A percentile compares a stretch with the other conserved stretches of the same genome.
Evolutionary conservation across 2,888 invertebrate genomes (phyloP).

Genomic region (Heliconius sara): DNA sequence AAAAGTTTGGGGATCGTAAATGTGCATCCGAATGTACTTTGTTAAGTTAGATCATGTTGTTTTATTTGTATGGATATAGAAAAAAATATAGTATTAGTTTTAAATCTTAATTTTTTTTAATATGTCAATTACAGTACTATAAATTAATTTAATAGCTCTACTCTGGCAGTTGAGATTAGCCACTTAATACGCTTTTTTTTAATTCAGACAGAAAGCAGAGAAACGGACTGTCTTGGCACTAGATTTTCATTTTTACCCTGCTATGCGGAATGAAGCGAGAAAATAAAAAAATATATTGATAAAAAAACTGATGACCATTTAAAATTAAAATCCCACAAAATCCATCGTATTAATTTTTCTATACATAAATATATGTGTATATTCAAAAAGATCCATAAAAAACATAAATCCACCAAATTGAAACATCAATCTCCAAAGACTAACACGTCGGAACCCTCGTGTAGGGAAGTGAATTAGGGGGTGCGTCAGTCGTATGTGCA

Average conservation of each 20-base stretch:
- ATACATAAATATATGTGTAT: neutral
- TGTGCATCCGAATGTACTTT: slow-evolving; percentile 16
- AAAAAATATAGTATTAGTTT: neutral
- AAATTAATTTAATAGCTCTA: too few species aligned
- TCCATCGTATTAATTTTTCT: neutral
- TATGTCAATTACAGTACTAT: too few species aligned
- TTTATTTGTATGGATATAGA: neutral
- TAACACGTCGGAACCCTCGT: slow-evolving; percentile 37
- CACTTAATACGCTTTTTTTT: too few species aligned
- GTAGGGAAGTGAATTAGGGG: slow-evolving; percentile 58
- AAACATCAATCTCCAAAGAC: slow-evolving; percentile 41
- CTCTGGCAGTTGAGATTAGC: too few species aligned
- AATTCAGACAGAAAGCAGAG: too few species aligned
- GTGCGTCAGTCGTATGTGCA: slow-evolving; percentile 58
- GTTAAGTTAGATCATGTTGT: slow-evolving; percentile 3
- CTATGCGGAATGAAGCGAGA: neutral
- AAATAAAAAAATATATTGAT: neutral
- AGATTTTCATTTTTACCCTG: too few species aligned
- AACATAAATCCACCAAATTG: slow-evolving; percentile 38
- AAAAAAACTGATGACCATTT: neutral
- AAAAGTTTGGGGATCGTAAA: slow-evolving; percentile 25
- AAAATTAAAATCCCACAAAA: neutral
- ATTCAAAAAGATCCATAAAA: slow-evolving; percentile 27
- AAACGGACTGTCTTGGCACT: too few species aligned
- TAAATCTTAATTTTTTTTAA: neutral